Conservation (phyloP, 2,113 vertebrate genomes). For the Todiramphus chloris region DNA sequence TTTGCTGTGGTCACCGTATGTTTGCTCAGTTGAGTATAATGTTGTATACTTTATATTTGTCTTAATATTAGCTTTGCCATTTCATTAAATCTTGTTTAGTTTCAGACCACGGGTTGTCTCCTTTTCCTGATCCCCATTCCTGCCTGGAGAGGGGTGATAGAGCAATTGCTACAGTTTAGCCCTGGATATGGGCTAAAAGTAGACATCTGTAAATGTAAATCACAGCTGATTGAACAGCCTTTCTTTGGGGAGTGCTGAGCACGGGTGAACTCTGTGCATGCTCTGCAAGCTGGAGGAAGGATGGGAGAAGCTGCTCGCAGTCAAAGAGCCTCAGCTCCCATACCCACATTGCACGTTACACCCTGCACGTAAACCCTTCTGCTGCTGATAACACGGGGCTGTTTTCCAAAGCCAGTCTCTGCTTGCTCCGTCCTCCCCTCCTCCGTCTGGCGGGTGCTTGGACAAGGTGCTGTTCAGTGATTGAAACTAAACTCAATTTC, state of each 20-base stretch:
- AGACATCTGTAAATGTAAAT: not conserved
- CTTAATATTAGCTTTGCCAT: not conserved
- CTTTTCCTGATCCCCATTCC: not conserved
- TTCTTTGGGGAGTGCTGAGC: accelerated
- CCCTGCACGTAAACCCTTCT: not conserved
- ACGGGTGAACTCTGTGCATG: accelerated
- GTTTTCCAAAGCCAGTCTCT: not conserved
- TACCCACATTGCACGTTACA: not conserved
- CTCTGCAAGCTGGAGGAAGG: accelerated
- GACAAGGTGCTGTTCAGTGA: conserved; percentile 12
- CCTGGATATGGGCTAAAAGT: not conserved
- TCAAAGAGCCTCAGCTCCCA: not conserved
- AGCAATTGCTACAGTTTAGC: not conserved
- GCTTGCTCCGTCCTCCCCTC: not conserved
- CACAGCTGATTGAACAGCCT: accelerated
- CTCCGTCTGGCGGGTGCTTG: accelerated
- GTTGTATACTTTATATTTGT: not conserved
- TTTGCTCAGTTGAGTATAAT: not conserved
- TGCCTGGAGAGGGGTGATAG: not conserved
- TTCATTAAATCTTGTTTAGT: not conserved
- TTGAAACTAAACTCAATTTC: not conserved
- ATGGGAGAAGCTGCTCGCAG: accelerated
- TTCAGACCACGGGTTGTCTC: not conserved
- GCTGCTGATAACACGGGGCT: not conserved
- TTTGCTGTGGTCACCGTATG: not conserved